A percentile compares a stretch with the other conserved stretches of the same genome.
These are phyloP conservation scores for Anguilla anguilla DNA, from an alignment of 2,797 vertebrate species.

Conservation along the genomic window DNA sequence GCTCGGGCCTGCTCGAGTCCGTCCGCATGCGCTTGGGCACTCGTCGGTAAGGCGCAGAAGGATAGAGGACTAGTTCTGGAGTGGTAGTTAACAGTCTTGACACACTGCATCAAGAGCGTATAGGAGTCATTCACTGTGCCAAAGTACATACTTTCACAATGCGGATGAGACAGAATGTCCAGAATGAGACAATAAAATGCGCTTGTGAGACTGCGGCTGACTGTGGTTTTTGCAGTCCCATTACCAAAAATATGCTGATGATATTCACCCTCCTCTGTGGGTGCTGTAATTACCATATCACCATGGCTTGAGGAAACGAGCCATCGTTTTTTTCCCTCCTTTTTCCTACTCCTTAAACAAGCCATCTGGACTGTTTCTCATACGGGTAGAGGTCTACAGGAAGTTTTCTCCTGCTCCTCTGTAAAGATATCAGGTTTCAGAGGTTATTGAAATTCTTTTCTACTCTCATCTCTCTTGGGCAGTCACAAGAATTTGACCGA, in stretches of 20 bases:
- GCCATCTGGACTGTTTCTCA: slow-evolving; percentile 1
- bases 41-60: not conserved
- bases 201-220: slow-evolving; percentile 13
- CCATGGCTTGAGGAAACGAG: slow-evolving; percentile 33
- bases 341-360: slow-evolving; percentile 6
- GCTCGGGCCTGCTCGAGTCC: not conserved
- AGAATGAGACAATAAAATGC: slow-evolving; percentile 26
- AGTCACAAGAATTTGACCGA: slow-evolving; percentile 33
- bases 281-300: slow-evolving; percentile 24
- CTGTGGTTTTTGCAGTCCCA: slow-evolving; percentile 22
- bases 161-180: slow-evolving; percentile 13
- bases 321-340: slow-evolving; percentile 18
- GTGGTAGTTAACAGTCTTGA: not conserved
- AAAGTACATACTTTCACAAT: slow-evolving; percentile 15
- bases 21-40: not conserved
- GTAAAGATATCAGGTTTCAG: slow-evolving; percentile 34
- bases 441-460: slow-evolving; percentile 39
- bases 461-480: slow-evolving; percentile 30
- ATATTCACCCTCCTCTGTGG: slow-evolving; percentile 31
- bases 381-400: slow-evolving; percentile 26
- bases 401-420: slow-evolving; percentile 28
- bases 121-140: slow-evolving; percentile 4
- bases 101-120: slow-evolving; percentile 5
- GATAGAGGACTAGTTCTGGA: not conserved
- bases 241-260: slow-evolving; percentile 28